Percentiles rank a stretch among this genome's conserved stretches.
Evolutionary conservation across 2,113 vertebrate species (phyloP).

Genomic region (Cyrtonyx montezumae): DNA sequence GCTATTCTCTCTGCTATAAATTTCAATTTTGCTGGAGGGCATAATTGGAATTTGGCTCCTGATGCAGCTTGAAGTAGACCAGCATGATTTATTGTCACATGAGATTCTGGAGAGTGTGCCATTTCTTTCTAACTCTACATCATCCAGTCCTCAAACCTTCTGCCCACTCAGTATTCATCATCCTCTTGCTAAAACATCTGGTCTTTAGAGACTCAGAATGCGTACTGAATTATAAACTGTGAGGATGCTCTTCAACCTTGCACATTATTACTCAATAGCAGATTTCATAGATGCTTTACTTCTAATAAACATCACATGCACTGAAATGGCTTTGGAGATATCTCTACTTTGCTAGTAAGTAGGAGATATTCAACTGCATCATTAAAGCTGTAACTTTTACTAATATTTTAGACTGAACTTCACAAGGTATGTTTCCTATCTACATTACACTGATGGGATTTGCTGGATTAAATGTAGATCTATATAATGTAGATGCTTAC

Average conservation of each 20-base stretch:
- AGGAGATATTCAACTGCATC: neutral
- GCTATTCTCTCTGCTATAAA: neutral
- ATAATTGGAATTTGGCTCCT: neutral
- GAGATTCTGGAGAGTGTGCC: neutral
- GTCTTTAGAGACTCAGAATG: conserved; percentile 10
- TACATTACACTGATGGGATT: neutral
- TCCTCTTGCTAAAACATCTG: conserved; percentile 25
- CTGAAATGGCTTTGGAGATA: neutral
- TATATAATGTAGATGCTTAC: neutral
- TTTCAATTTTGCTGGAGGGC: neutral
- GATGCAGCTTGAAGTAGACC: neutral
- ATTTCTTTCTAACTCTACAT: neutral
- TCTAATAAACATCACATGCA: conserved; percentile 2
- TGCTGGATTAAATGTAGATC: neutral
- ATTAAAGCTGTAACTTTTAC: neutral
- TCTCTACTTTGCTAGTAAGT: neutral
- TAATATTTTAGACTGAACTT: conserved; percentile 19
- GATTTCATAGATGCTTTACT: neutral
- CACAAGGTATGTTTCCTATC: neutral
- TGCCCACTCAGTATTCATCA: neutral
- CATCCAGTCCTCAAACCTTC: neutral
- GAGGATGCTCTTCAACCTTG: conserved; percentile 9
- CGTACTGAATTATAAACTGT: conserved; percentile 10
- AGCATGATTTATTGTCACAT: neutral
- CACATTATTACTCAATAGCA: conserved; percentile 51